Evolutionary conservation across 1,140 invertebrate species (phyloP), one percentile per base, ranked within the genome.

Genomic region (Episyrphus balteatus): DNA sequence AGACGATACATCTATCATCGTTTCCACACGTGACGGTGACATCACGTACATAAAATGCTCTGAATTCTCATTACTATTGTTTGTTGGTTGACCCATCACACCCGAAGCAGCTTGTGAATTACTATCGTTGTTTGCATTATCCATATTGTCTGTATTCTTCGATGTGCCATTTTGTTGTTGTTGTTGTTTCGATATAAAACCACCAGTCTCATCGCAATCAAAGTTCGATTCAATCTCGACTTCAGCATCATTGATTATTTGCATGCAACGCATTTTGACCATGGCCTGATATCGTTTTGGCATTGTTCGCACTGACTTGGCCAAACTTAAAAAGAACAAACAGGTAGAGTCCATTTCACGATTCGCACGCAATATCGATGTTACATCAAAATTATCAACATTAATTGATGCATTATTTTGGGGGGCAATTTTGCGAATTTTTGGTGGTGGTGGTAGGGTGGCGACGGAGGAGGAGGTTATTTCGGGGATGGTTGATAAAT

Each of bases 261-360:
- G 56, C 63, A 66, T 66, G 47, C 63, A 66, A 11, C 60, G 58
- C 63, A 66, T 66, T 53, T 66, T 66, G 12, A 64, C 61, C 36
- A 62, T 44, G 2, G 61, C 59, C 30, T 66, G 63, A 34, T 62
- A 66, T 46, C 66, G 64, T 51, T 57, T 63, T 18, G 63, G 63
- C 63, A 66, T 66, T 40, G 58, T 51, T 10, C 59, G 55, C 36
- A 66, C 63, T 38, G 64, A 56, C 0, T 60, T 56, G 5, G 61
- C 61, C 38, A 66, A 30, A 42, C 63, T 66, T 13, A 66, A 30
- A 34, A 66, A 66, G 54, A 66, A 66, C 9, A 66, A 51, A 2
- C 61, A 66, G 18, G 62, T 66, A 18, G 63, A 59, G 47, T 66
- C 63, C n/a, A 66, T 48, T 15, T 66, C 63, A 13, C 58, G 52